phyloP scores from a whole-genome alignment of 1,140 invertebrate species.

The Hycleus cichorii region DNA sequence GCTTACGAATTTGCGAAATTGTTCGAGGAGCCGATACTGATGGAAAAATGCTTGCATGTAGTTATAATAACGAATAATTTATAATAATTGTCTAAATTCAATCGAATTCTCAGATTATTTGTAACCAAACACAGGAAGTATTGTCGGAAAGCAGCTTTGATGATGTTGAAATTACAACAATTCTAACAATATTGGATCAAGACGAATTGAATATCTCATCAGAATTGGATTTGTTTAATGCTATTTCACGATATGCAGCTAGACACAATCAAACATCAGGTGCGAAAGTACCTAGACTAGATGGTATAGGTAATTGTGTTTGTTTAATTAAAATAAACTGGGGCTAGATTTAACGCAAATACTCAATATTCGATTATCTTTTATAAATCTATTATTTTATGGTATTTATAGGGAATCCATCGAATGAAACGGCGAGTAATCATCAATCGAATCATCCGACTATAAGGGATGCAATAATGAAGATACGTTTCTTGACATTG shows the following conservation, averaged over 20 bases:
- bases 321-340: constrained; percentile 26
- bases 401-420: constrained; percentile 15
- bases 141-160: constrained; percentile 65
- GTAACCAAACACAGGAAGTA: constrained; percentile 66
- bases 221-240: constrained; percentile 68
- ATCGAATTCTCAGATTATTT: constrained; percentile 50
- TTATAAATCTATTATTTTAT: background rate
- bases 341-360: background rate
- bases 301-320: constrained; percentile 39
- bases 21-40: constrained; percentile 71
- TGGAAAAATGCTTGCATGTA: constrained; percentile 72
- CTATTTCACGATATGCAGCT: constrained; percentile 58
- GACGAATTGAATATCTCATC: constrained; percentile 62
- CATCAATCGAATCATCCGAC: constrained; percentile 27
- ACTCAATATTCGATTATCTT: background rate
- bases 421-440: constrained; percentile 14
- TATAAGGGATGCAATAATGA: constrained; percentile 48
- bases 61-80: background rate
- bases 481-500: constrained; percentile 68
- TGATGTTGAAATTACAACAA: constrained; percentile 63
- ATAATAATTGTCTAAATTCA: background rate
- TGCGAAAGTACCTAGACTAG: constrained; percentile 40
- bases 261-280: constrained; percentile 40
- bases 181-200: constrained; percentile 66
- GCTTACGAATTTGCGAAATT: constrained; percentile 79